These are phyloP conservation scores for Schrankia costaestrigalis DNA, from an alignment of 2,888 invertebrate genomes.

Conservation along the genomic window DNA sequence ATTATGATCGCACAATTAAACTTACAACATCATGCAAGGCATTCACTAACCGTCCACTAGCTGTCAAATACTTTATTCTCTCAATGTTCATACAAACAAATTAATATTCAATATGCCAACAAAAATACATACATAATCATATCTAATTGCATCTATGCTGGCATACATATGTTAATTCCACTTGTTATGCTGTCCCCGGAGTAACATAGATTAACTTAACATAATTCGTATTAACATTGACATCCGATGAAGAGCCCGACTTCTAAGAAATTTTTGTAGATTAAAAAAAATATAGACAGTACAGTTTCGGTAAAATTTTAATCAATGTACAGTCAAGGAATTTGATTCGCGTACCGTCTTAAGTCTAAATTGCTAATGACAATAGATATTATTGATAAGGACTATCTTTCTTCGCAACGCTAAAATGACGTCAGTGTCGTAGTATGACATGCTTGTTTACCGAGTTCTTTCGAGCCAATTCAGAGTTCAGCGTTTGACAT, in stretches of 20 bases:
- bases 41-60: too few relatives aligned
- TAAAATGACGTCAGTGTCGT: too few relatives aligned
- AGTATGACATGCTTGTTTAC: too few relatives aligned
- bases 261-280: constrained; percentile 15
- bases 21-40: too few relatives aligned
- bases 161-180: constrained; percentile 24
- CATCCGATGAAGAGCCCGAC: constrained; percentile 6
- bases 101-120: constrained; percentile 16
- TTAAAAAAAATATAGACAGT: neutral
- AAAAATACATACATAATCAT: constrained; percentile 20
- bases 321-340: too few relatives aligned
- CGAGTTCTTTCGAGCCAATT: too few relatives aligned
- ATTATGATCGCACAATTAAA: too few relatives aligned
- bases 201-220: constrained; percentile 18
- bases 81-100: constrained; percentile 4
- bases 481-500: too few relatives aligned
- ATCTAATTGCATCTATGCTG: constrained; percentile 24
- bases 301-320: neutral
- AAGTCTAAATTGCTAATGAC: too few relatives aligned
- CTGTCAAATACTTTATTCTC: neutral
- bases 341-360: too few relatives aligned
- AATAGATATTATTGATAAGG: too few relatives aligned
- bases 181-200: constrained; percentile 17
- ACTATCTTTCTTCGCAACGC: too few relatives aligned
- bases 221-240: constrained; percentile 20